A percentile compares a stretch with the other conserved stretches of the same genome.
Evolutionary conservation across 2,888 invertebrate genomes (phyloP).

Genomic region (Melitaea athalia): DNA sequence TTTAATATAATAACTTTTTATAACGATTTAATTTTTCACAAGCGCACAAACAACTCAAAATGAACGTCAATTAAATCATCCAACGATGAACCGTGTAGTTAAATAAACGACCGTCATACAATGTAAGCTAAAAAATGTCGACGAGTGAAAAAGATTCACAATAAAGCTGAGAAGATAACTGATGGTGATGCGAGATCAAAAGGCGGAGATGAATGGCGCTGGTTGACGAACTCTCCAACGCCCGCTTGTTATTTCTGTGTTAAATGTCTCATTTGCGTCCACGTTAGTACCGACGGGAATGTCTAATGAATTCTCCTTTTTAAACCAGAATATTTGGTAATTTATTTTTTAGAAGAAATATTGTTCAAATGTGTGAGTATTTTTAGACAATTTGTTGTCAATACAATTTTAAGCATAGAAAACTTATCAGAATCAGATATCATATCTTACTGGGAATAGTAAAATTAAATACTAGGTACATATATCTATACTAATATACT

Average conservation of each 20-base stretch:
- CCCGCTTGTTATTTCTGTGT: slow-evolving; percentile 10
- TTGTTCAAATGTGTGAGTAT: no score
- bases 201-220: slow-evolving; percentile 28
- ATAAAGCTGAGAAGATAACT: slow-evolving; percentile 30
- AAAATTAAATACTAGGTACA: no score
- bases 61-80: not conserved
- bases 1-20: no score
- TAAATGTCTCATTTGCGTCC: not conserved
- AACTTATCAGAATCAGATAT: no score
- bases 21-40: not conserved
- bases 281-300: not conserved
- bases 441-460: no score
- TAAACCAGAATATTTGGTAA: not conserved
- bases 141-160: slow-evolving; percentile 29
- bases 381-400: no score
- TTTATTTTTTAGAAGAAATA: no score
- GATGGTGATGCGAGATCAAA: slow-evolving; percentile 35
- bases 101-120: slow-evolving; percentile 28
- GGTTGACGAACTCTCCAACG: slow-evolving; percentile 31
- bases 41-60: not conserved
- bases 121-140: slow-evolving; percentile 25
- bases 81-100: not conserved
- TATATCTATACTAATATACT: no score
- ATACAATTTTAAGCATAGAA: no score
- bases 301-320: not conserved